These are phyloP conservation scores for Hippoglossus hippoglossus DNA, from an alignment of 2,797 vertebrate species.

Conservation along the genomic window DNA sequence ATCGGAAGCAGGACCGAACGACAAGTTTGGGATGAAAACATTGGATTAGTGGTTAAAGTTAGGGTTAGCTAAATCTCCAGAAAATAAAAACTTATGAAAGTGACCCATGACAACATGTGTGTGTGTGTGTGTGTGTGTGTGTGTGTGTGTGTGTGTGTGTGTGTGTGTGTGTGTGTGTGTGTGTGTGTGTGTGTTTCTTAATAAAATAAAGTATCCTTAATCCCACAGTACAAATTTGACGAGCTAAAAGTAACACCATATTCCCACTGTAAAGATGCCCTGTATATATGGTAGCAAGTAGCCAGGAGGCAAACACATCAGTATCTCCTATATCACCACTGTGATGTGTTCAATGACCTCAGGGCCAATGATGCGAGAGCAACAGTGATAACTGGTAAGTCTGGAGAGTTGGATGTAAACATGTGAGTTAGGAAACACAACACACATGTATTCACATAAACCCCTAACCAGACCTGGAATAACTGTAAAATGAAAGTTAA, in stretches of 20 bases:
- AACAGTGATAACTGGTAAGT: neutral
- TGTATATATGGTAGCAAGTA: neutral
- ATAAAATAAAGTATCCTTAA: too few relatives aligned
- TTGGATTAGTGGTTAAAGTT: too few relatives aligned
- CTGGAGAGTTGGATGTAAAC: constrained; percentile 2
- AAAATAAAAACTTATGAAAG: too few relatives aligned
- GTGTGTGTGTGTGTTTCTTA: too few relatives aligned
- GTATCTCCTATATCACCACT: constrained; percentile 24
- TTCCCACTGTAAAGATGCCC: constrained; percentile 9
- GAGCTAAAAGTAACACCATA: neutral
- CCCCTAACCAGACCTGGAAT: neutral
- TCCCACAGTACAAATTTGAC: neutral
- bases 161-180: too few relatives aligned
- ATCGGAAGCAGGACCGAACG: too few relatives aligned
- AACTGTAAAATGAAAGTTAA: neutral
- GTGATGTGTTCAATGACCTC: constrained; percentile 31
- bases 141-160: too few relatives aligned
- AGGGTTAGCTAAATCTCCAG: too few relatives aligned
- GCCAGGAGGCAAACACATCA: constrained; percentile 3
- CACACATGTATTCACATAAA: neutral
- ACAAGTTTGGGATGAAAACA: too few relatives aligned
- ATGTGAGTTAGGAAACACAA: neutral
- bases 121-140: too few relatives aligned
- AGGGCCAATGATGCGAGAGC: neutral
- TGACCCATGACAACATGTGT: too few relatives aligned